A percentile compares a stretch with the other conserved stretches of the same genome.
Conservation (phyloP, 2,888 invertebrate species). For the Gerosis bhagava region DNA sequence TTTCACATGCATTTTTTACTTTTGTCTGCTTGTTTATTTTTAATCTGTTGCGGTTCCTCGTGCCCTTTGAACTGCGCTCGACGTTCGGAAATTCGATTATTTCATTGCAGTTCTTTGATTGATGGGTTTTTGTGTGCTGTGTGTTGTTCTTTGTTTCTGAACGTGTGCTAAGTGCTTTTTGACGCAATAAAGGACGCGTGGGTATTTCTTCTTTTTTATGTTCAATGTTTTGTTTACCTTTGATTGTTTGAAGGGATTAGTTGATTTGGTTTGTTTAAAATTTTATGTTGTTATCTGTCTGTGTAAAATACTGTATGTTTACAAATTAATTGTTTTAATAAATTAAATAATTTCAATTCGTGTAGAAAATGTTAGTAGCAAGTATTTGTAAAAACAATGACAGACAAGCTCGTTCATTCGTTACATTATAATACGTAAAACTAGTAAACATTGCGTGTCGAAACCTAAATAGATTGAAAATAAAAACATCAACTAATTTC, state of each 20-base stretch:
- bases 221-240: constrained; percentile 14
- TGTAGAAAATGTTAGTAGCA: no score
- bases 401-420: no score
- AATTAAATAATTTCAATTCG: no score
- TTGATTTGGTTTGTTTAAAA: no score
- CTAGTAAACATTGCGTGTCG: constrained; percentile 15
- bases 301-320: no score
- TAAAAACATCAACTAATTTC: constrained; percentile 15
- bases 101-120: constrained; percentile 77
- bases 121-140: constrained; percentile 65
- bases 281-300: no score
- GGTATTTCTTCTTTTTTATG: constrained; percentile 11
- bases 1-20: constrained; percentile 46
- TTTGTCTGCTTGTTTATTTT: constrained; percentile 50
- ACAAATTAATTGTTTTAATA: no score
- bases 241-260: background rate
- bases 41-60: constrained; percentile 74
- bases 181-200: constrained; percentile 31
- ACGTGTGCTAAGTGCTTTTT: constrained; percentile 63
- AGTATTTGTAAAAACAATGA: no score
- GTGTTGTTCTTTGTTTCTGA: constrained; percentile 52
- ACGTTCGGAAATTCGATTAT: constrained; percentile 76
- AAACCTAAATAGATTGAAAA: constrained; percentile 3
- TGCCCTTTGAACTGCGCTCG: constrained; percentile 73
- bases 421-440: no score